These are phyloP conservation scores for Echinops telfairi DNA, from an alignment of 2,113 vertebrate genomes.

Conservation along the genomic window DNA sequence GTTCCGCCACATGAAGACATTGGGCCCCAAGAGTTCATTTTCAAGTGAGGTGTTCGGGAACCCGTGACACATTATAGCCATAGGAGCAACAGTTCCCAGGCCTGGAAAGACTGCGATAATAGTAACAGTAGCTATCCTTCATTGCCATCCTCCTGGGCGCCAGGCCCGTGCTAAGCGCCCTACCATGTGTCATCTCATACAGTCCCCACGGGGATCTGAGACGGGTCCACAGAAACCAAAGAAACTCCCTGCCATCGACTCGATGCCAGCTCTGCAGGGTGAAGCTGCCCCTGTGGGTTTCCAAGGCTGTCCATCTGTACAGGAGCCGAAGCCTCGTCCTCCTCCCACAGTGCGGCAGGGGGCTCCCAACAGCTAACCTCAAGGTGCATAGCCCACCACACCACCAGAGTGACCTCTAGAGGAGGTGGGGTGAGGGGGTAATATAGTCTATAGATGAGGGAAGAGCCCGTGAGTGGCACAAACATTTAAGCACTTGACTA, in stretches of 20 bases:
- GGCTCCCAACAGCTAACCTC: no score
- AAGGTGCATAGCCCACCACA: no score
- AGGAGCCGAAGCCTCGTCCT: no score
- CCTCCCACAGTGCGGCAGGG: no score
- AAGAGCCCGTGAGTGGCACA: background rate
- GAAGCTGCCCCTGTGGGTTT: no score
- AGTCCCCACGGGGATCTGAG: background rate
- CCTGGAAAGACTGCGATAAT: background rate
- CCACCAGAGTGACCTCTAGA: no score
- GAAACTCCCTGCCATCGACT: no score
- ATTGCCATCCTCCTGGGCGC: background rate
- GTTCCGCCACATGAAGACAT: conserved; percentile 8
- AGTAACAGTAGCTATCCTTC: background rate
- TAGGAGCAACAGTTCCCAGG: background rate
- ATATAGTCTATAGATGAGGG: background rate
- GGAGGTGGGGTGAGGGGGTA: no score
- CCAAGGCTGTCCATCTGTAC: no score
- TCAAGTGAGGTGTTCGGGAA: conserved; percentile 21
- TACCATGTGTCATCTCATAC: background rate
- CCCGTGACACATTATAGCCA: background rate
- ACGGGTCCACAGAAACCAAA: background rate
- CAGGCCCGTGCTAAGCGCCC: background rate
- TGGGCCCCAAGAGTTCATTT: background rate
- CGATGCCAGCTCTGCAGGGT: no score
- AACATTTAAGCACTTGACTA: background rate